phyloP scores from a whole-genome alignment of 1,140 invertebrate genomes.

The Vanessa tameamea region DNA sequence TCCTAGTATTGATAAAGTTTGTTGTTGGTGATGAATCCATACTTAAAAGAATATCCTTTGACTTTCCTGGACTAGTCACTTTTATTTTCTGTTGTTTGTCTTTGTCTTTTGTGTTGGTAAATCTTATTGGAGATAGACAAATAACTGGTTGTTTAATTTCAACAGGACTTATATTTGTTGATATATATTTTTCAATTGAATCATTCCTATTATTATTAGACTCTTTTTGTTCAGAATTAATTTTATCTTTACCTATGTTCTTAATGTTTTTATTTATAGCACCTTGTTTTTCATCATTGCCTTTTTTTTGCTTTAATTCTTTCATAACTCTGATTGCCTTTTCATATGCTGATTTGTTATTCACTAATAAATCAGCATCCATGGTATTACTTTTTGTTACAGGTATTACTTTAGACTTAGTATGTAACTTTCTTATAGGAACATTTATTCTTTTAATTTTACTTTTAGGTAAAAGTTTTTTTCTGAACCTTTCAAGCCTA shows the following conservation, averaged over 20 bases:
- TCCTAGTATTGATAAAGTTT: slow-evolving; percentile 37
- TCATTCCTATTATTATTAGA: neutral
- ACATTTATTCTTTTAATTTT: slow-evolving; percentile 54
- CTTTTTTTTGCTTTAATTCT: slow-evolving; percentile 55
- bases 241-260: neutral
- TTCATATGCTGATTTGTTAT: slow-evolving; percentile 60
- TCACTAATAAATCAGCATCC: slow-evolving; percentile 41
- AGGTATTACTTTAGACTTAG: slow-evolving; percentile 34
- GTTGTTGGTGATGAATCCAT: neutral
- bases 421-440: slow-evolving; percentile 35
- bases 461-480: slow-evolving; percentile 55
- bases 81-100: neutral
- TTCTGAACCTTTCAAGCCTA: slow-evolving; percentile 58
- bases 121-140: slow-evolving; percentile 13
- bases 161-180: neutral
- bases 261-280: slow-evolving; percentile 12
- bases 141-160: slow-evolving; percentile 11
- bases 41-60: neutral
- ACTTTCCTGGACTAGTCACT: neutral
- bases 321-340: slow-evolving; percentile 64
- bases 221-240: neutral
- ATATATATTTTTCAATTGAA: neutral
- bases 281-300: slow-evolving; percentile 26
- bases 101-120: neutral
- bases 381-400: slow-evolving; percentile 27